phyloP scores from a whole-genome alignment of 2,797 vertebrate genomes.

The Sebastes cheni region DNA sequence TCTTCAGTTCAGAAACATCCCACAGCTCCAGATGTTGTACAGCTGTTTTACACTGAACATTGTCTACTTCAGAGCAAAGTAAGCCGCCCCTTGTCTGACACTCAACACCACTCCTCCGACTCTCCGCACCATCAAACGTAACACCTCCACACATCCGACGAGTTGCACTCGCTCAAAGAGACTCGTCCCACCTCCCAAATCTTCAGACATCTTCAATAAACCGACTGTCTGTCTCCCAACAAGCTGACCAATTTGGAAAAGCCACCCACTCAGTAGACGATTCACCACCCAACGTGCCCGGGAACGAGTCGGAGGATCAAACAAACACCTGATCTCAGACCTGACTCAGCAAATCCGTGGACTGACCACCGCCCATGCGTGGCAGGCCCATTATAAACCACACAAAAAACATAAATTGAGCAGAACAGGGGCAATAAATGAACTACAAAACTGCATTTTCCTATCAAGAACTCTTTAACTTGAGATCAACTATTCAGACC shows the following conservation, averaged over 20 bases:
- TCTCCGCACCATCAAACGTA: conserved; percentile 19
- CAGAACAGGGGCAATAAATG: background rate
- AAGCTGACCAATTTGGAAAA: conserved; percentile 38
- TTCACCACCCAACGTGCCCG: conserved; percentile 34
- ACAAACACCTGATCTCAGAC: conserved; percentile 28
- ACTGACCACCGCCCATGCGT: background rate
- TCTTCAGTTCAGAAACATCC: background rate
- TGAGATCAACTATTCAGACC: background rate
- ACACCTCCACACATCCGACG: conserved; percentile 7
- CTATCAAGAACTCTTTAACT: background rate
- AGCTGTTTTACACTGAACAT: background rate
- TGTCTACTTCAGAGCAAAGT: background rate
- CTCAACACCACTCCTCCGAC: conserved; percentile 20
- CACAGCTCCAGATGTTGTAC: background rate
- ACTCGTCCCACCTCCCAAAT: background rate
- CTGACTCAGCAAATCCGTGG: conserved; percentile 33
- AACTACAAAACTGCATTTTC: background rate
- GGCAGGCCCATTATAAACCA: background rate
- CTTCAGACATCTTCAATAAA: conserved; percentile 9
- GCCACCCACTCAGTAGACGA: conserved; percentile 14
- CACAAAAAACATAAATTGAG: background rate
- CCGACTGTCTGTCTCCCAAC: conserved; percentile 19
- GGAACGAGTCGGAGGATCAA: conserved; percentile 21
- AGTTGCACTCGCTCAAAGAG: background rate
- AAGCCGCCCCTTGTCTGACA: background rate